These are phyloP conservation scores for Acrobasis repandana DNA, from an alignment of 2,888 invertebrate species.

Conservation along the genomic window DNA sequence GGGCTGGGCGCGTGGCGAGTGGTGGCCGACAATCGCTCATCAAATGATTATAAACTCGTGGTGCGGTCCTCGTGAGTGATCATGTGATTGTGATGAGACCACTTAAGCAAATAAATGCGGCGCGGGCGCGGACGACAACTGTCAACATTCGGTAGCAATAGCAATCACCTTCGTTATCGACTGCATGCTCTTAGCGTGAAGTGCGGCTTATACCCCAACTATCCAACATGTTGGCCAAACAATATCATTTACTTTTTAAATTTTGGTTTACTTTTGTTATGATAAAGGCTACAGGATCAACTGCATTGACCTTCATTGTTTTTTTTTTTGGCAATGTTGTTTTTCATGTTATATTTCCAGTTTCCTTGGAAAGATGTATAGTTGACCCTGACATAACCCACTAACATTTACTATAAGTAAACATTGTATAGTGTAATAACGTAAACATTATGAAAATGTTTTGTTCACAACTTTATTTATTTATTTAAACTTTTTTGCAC, in stretches of 20 bases:
- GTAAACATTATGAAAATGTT: too few relatives aligned
- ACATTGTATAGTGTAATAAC: too few relatives aligned
- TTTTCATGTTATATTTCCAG: too few relatives aligned
- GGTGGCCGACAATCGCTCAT: slow-evolving; percentile 46
- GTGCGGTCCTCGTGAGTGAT: slow-evolving; percentile 68
- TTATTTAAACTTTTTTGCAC: too few relatives aligned
- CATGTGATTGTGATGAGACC: slow-evolving; percentile 79
- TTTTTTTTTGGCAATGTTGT: not conserved
- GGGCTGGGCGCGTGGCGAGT: slow-evolving; percentile 46
- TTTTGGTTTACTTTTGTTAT: not conserved
- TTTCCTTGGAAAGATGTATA: too few relatives aligned
- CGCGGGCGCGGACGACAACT: slow-evolving; percentile 53
- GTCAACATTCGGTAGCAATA: slow-evolving; percentile 49
- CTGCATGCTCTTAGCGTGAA: slow-evolving; percentile 16
- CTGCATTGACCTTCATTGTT: not conserved
- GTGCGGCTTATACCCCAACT: slow-evolving; percentile 7
- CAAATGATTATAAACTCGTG: slow-evolving; percentile 72
- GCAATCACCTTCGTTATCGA: slow-evolving; percentile 12
- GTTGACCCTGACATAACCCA: too few relatives aligned
- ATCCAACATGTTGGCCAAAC: not conserved
- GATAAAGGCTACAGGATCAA: not conserved
- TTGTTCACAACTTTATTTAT: too few relatives aligned
- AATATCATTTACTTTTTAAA: not conserved
- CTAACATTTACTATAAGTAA: too few relatives aligned
- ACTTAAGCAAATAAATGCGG: slow-evolving; percentile 78